These are phyloP conservation scores for Leptinotarsa defecta DNA, from an alignment of 1,140 invertebrate genomes.

Conservation along the genomic window DNA sequence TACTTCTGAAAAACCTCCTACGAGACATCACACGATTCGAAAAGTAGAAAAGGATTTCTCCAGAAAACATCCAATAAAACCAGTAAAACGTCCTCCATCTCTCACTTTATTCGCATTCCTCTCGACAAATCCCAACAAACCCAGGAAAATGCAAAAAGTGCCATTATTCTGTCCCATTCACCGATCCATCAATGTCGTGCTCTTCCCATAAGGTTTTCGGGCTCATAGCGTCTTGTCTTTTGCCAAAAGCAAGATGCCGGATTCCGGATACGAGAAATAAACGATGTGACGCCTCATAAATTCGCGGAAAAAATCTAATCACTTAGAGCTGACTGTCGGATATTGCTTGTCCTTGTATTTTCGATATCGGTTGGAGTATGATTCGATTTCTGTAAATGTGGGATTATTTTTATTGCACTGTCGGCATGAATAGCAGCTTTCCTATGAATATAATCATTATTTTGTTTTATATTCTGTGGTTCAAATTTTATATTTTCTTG, in stretches of 20 bases:
- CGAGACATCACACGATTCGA: neutral
- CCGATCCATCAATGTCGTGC: slow-evolving; percentile 23
- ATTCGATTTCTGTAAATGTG: too few relatives aligned
- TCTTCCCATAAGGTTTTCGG: slow-evolving; percentile 17
- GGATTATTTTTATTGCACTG: too few relatives aligned
- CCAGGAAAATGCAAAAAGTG: slow-evolving; percentile 12
- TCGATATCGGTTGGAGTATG: neutral
- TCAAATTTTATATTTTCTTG: too few relatives aligned
- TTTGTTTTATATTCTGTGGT: too few relatives aligned
- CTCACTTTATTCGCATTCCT: slow-evolving; percentile 9
- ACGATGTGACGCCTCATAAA: slow-evolving; percentile 50
- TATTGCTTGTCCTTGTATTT: neutral
- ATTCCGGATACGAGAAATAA: slow-evolving; percentile 44
- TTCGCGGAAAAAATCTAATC: slow-evolving; percentile 43
- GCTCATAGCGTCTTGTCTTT: slow-evolving; percentile 24
- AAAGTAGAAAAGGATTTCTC: neutral
- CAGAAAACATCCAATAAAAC: slow-evolving; percentile 13
- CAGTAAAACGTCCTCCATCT: neutral
- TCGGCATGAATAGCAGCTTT: too few relatives aligned
- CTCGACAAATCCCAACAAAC: slow-evolving; percentile 17
- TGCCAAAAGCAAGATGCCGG: slow-evolving; percentile 13
- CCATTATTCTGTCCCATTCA: slow-evolving; percentile 13
- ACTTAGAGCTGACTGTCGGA: slow-evolving; percentile 25
- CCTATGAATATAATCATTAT: too few relatives aligned
- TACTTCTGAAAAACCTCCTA: neutral